These are phyloP conservation scores for Stratiolaelaps scimitus DNA, from an alignment of 1,140 invertebrate species.

Conservation along the genomic window DNA sequence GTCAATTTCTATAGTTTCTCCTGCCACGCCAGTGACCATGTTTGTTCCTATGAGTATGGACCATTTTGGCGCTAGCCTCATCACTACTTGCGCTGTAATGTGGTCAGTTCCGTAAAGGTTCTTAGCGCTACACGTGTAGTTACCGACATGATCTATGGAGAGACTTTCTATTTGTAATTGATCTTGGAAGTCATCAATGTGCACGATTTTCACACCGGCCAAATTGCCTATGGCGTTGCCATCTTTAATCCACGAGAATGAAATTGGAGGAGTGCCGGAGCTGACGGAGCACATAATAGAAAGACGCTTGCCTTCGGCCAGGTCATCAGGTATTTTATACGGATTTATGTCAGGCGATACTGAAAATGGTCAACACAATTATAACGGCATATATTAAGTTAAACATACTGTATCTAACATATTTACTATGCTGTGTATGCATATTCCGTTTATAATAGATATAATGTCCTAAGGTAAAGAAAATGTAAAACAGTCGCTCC, in stretches of 20 bases:
- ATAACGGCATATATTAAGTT: no score
- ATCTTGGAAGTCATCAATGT: conserved; percentile 18
- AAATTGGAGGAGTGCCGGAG: conserved; percentile 41
- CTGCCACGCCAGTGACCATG: background rate
- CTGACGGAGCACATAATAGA: conserved; percentile 41
- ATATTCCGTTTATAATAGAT: no score
- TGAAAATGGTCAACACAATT: background rate
- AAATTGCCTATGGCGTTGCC: conserved; percentile 40
- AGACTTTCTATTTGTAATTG: conserved; percentile 1
- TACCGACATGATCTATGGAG: conserved; percentile 4
- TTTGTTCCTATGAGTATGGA: background rate
- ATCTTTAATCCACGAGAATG: conserved; percentile 50
- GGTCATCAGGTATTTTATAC: background rate
- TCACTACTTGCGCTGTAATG: conserved; percentile 33
- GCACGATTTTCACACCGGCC: conserved; percentile 1
- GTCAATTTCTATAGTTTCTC: background rate
- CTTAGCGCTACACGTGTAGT: conserved; percentile 35
- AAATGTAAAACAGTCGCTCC: no score
- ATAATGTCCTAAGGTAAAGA: no score
- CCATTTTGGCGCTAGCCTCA: background rate
- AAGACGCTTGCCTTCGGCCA: conserved; percentile 35
- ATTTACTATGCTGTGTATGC: no score
- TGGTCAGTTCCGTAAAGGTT: conserved; percentile 46
- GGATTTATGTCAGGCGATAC: background rate
- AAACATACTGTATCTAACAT: no score